These are phyloP conservation scores for Baryphthengus martii DNA, from an alignment of 2,113 vertebrate species.

Conservation along the genomic window DNA sequence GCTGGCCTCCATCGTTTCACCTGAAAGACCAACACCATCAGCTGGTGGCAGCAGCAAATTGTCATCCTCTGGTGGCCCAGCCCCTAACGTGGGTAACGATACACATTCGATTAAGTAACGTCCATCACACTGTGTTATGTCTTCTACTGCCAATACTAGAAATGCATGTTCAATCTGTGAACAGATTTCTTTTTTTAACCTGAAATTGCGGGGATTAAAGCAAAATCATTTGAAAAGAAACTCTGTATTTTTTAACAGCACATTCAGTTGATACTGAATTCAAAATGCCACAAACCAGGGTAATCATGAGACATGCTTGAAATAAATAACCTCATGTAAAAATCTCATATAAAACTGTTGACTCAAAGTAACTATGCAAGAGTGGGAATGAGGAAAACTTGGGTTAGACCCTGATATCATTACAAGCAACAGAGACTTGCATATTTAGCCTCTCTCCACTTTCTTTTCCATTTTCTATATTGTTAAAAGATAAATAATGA, in stretches of 20 bases:
- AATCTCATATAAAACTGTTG: background rate
- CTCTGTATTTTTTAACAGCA: background rate
- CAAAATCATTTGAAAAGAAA: background rate
- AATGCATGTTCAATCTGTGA: background rate
- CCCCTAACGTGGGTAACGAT: background rate
- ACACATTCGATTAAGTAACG: background rate
- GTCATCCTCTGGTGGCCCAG: background rate
- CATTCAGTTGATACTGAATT: background rate
- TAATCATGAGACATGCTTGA: background rate
- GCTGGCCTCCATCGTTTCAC: background rate
- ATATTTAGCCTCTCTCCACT: background rate
- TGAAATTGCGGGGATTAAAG: background rate
- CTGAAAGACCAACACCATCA: background rate
- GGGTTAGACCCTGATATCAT: background rate
- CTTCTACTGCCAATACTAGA: background rate
- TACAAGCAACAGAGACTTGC: background rate
- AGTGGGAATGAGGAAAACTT: background rate
- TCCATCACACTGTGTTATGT: background rate
- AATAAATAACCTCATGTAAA: background rate
- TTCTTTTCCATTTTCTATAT: background rate
- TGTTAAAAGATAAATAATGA: background rate
- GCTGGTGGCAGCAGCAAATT: background rate
- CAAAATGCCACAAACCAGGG: background rate
- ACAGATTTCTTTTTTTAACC: background rate
- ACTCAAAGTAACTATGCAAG: background rate